A percentile compares a stretch with the other conserved stretches of the same genome.
phyloP scores from a whole-genome alignment of 2,888 invertebrate genomes.

The Aleiodes testaceus region DNA sequence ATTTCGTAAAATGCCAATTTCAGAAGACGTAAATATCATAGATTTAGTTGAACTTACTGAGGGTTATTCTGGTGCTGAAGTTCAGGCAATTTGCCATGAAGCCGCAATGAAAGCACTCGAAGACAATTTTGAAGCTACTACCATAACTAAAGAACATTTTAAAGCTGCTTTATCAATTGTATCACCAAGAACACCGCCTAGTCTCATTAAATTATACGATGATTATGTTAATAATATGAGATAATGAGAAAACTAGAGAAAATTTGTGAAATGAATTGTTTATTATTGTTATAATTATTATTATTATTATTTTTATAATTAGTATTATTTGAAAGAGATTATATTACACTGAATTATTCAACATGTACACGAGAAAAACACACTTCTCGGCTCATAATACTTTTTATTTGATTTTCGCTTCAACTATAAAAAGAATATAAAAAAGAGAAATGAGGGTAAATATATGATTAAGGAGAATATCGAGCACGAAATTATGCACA shows the following conservation, averaged over 20 bases:
- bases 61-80: slow-evolving; percentile 95
- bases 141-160: slow-evolving; percentile 80
- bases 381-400: slow-evolving; percentile 66
- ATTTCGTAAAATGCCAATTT: slow-evolving; percentile 82
- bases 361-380: slow-evolving; percentile 66
- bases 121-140: slow-evolving; percentile 79
- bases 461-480: slow-evolving; percentile 1
- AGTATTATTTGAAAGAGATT: slow-evolving; percentile 62
- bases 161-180: slow-evolving; percentile 81
- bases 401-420: slow-evolving; percentile 53
- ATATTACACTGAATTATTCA: slow-evolving; percentile 64
- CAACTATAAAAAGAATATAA: neutral
- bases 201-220: slow-evolving; percentile 83
- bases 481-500: neutral
- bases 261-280: slow-evolving; percentile 51
- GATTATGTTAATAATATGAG: slow-evolving; percentile 72
- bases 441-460: neutral
- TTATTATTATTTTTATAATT: too few relatives aligned
- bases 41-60: slow-evolving; percentile 81
- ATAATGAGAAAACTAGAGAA: neutral
- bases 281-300: slow-evolving; percentile 45
- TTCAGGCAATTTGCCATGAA: slow-evolving; percentile 91
- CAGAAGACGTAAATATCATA: slow-evolving; percentile 79
- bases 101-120: slow-evolving; percentile 91
- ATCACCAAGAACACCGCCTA: slow-evolving; percentile 83